phyloP scores from a whole-genome alignment of 2,113 vertebrate species.

The Dendropsophus ebraccatus region DNA sequence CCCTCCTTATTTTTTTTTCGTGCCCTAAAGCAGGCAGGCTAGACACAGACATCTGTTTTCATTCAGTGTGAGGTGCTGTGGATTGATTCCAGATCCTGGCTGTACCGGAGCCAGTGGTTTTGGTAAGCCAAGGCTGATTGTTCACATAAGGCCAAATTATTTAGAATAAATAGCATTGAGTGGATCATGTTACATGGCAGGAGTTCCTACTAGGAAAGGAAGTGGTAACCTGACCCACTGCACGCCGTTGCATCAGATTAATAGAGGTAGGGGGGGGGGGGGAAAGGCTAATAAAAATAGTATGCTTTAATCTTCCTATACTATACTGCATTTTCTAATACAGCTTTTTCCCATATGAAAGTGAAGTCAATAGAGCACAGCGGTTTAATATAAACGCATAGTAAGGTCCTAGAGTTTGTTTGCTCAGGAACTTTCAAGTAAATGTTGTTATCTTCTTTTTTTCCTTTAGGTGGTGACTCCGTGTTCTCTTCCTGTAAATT shows the following conservation, averaged over 20 bases:
- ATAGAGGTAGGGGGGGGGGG: conserved; percentile 3
- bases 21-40: conserved; percentile 28
- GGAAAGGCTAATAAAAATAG: conserved; percentile 2
- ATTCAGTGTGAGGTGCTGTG: conserved; percentile 21
- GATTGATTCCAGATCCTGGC: conserved; percentile 35
- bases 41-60: conserved; percentile 33
- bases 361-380: background rate
- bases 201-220: background rate
- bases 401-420: background rate
- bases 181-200: background rate
- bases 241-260: background rate
- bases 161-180: conserved; percentile 28
- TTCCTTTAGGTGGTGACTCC: background rate
- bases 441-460: background rate
- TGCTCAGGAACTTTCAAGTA: background rate
- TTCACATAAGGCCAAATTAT: conserved; percentile 36
- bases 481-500: background rate
- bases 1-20: background rate
- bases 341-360: background rate
- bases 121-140: conserved; percentile 30
- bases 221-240: background rate
- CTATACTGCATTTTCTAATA: background rate
- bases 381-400: background rate
- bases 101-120: conserved; percentile 20
- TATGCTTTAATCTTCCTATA: background rate